phyloP scores from a whole-genome alignment of 2,113 vertebrate species.

The Burhinus oedicnemus region DNA sequence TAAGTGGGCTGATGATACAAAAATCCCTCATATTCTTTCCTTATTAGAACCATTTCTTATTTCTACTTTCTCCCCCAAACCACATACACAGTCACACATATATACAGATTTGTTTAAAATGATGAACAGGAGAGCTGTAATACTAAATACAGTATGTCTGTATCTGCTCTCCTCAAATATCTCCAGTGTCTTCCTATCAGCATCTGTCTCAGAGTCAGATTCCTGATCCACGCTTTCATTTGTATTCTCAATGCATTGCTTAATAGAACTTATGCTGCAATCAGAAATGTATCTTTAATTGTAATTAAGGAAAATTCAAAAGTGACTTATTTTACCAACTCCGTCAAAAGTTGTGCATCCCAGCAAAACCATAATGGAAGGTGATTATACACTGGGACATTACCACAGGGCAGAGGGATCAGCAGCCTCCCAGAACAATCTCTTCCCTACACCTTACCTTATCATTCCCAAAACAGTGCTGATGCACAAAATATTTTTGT shows the following conservation, averaged over 20 bases:
- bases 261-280: neutral
- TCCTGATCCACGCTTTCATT: accelerated
- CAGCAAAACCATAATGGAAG: neutral
- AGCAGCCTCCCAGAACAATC: neutral
- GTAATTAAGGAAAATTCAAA: neutral
- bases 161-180: neutral
- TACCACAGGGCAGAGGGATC: neutral
- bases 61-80: neutral
- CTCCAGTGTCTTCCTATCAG: neutral
- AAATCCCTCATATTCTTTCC: constrained; percentile 10
- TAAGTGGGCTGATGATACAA: constrained; percentile 31
- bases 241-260: neutral
- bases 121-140: neutral
- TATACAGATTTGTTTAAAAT: neutral
- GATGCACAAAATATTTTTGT: neutral
- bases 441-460: neutral
- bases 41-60: neutral
- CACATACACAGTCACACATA: neutral
- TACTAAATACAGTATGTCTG: neutral
- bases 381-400: neutral
- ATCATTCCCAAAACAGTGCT: neutral
- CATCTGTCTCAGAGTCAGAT: neutral
- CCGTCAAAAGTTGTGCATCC: neutral
- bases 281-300: neutral
- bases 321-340: neutral